phyloP scores from a whole-genome alignment of 2,888 invertebrate species.

The Rhagonycha fulva region DNA sequence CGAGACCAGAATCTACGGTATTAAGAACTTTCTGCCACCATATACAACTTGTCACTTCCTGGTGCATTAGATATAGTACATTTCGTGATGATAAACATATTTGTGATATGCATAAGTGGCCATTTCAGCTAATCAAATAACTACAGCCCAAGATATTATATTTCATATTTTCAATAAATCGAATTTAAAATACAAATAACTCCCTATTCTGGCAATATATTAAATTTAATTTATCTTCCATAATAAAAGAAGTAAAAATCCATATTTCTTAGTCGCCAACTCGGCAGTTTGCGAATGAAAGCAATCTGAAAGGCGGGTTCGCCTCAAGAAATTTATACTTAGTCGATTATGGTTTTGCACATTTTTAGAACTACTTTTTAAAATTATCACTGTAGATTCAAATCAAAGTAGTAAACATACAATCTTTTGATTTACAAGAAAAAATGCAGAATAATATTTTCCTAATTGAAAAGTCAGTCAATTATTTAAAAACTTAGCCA shows the following conservation, averaged over 20 bases:
- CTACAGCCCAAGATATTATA: slow-evolving; percentile 5
- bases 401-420: neutral
- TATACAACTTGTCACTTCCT: slow-evolving; percentile 20
- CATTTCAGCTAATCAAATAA: neutral
- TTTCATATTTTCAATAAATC: slow-evolving; percentile 1
- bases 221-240: slow-evolving; percentile 21
- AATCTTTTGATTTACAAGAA: neutral
- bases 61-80: slow-evolving; percentile 15
- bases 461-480: neutral
- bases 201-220: slow-evolving; percentile 18
- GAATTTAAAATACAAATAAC: slow-evolving; percentile 20
- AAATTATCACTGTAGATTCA: slow-evolving; percentile 12
- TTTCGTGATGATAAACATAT: neutral
- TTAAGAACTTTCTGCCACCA: slow-evolving; percentile 31
- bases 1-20: slow-evolving; percentile 28
- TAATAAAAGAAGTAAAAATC: slow-evolving; percentile 25
- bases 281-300: slow-evolving; percentile 25
- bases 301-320: slow-evolving; percentile 22
- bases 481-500: neutral
- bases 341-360: slow-evolving; percentile 19
- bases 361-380: slow-evolving; percentile 16
- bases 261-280: slow-evolving; percentile 22
- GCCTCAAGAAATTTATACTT: slow-evolving; percentile 22
- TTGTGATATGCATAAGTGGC: neutral
- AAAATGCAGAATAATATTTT: neutral